Base-by-base conservation (phyloP, 1,140 invertebrate genomes). In the Hyles euphorbiae region DNA sequence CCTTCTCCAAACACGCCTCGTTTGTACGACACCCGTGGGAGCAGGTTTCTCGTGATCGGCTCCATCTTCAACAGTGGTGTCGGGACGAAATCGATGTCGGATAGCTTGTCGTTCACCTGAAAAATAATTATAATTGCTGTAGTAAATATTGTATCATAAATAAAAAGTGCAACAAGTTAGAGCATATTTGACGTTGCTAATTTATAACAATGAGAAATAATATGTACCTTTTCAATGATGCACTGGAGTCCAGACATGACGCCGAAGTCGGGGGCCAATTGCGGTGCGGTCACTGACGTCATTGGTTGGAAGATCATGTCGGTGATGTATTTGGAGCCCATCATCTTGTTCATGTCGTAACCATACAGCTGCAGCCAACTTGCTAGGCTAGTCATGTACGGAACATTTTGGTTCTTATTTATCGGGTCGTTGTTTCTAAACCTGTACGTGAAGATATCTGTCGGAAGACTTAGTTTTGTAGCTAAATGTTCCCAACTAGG, bases 391-490 rank as follows among this genome's bases (percentile, higher is more conserved):
- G 95, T 96, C 94, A 96, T 96, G 67, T 96, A 96, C 43, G 93
- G 92, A 34, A 94, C 92, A 48, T 92, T 92, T 59, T 93, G 92
- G 51, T 92, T 93, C 5, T 92, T 91, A 81, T 98, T 99, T 61
- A 98, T 93, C 0, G 97, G 97, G 83, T 98, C 96, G 72, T 98
- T 98, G 72, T 97, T 96, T 61, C 94, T 92, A 90, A 97, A 98
- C 60, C 96, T 90, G 74, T 98, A 98, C 56, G 97, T 95, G 75
- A 97, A 98, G 22, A 98, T 94, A 74, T 97, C 95, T 0, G 94
- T 96, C 1, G 96, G 96, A 10, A 94, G 92, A 6, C 93, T 95
- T 52, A 98, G 89, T 75, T 91, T 91, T 9, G 94, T 94, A 0
- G 96, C 94, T 61, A 98, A 90, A 62, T 94, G 92, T 70, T 96